Evolutionary conservation across 2,888 invertebrate species (phyloP).

Genomic region (Sarcophaga subvicina): DNA sequence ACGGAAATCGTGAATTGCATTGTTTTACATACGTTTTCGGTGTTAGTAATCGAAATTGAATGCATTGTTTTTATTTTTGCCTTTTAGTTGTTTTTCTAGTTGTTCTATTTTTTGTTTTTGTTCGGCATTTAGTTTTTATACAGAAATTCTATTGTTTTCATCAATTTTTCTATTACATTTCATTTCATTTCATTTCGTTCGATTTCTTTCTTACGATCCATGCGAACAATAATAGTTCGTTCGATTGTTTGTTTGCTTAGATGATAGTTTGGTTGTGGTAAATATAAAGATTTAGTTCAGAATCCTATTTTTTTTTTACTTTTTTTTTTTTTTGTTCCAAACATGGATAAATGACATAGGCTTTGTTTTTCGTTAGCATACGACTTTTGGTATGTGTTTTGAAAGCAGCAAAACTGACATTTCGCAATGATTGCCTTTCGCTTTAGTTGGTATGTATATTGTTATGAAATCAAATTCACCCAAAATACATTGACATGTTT

Average conservation of each 20-base stretch:
- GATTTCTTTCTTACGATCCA: constrained; percentile 27
- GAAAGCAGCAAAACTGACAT: constrained; percentile 45
- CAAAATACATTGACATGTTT: neutral
- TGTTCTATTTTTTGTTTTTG: neutral
- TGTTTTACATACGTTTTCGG: constrained; percentile 66
- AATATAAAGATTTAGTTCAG: constrained; percentile 57
- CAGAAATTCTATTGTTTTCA: constrained; percentile 65
- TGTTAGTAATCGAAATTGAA: constrained; percentile 66
- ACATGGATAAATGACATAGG: constrained; percentile 51
- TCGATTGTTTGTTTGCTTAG: neutral
- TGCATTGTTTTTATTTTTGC: constrained; percentile 39
- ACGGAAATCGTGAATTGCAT: constrained; percentile 66
- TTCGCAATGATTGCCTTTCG: constrained; percentile 61
- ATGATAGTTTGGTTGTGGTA: constrained; percentile 35
- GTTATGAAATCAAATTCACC: constrained; percentile 17
- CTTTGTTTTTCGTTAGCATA: constrained; percentile 48
- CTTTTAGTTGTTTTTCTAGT: neutral
- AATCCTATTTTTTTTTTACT: neutral
- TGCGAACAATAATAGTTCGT: neutral
- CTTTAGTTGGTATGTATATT: constrained; percentile 45
- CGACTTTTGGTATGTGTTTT: constrained; percentile 28
- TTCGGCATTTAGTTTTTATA: constrained; percentile 1
- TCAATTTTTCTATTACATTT: constrained; percentile 63
- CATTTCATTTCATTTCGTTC: constrained; percentile 39
- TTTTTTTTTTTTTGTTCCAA: neutral